phyloP scores from a whole-genome alignment of 2,888 invertebrate genomes.

The Pecten maximus region DNA sequence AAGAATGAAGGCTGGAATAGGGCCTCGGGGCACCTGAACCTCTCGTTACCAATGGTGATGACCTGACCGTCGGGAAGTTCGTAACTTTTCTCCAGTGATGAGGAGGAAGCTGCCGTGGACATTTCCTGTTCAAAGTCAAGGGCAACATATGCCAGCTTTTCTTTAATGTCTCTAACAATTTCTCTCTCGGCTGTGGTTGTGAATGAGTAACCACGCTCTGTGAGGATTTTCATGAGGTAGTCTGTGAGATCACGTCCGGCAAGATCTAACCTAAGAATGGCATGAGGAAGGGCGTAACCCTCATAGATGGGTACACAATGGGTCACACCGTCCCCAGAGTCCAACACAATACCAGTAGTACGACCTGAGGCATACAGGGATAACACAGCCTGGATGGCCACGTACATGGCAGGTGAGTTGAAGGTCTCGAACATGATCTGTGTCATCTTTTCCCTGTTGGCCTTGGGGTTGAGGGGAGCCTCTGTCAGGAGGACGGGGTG shows the following conservation, averaged over 20 bases:
- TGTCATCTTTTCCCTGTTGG: slow-evolving; percentile 90
- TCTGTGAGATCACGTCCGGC: slow-evolving; percentile 75
- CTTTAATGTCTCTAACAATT: slow-evolving; percentile 56
- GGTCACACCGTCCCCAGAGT: slow-evolving; percentile 95
- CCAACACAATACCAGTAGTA: slow-evolving; percentile 97
- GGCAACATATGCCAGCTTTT: neutral
- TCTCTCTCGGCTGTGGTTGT: slow-evolving; percentile 68
- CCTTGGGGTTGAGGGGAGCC: slow-evolving; percentile 89
- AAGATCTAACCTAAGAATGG: slow-evolving; percentile 71
- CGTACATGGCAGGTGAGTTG: slow-evolving; percentile 96
- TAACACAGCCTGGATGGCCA: slow-evolving; percentile 95
- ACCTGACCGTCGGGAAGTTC: slow-evolving; percentile 79
- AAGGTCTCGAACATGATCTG: slow-evolving; percentile 83
- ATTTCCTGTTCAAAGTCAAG: slow-evolving; percentile 42
- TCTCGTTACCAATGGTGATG: slow-evolving; percentile 79
- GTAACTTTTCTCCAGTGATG: slow-evolving; percentile 73
- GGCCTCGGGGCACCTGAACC: slow-evolving; percentile 76
- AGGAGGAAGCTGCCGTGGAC: neutral
- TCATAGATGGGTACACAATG: slow-evolving; percentile 91
- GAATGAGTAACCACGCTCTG: slow-evolving; percentile 72
- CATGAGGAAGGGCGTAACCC: slow-evolving; percentile 71
- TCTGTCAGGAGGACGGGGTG: slow-evolving; percentile 49
- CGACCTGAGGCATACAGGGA: slow-evolving; percentile 97
- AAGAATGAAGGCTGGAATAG: slow-evolving; percentile 78
- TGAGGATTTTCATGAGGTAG: slow-evolving; percentile 73